phyloP scores from a whole-genome alignment of 1,140 invertebrate genomes.

The Bradynema listronoti region DNA sequence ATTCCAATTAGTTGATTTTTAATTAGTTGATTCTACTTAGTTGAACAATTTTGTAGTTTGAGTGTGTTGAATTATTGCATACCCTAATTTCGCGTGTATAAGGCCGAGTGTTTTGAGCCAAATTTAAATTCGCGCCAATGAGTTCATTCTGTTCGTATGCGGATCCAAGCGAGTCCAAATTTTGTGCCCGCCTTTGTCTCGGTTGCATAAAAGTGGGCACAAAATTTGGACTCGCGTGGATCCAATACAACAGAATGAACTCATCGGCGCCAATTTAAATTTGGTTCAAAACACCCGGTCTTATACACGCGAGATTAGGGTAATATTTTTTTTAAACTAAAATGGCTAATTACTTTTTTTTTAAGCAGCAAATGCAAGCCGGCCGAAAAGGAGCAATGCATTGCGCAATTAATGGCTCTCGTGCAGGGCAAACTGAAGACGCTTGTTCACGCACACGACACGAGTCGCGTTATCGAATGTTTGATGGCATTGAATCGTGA shows the following conservation, averaged over 20 bases:
- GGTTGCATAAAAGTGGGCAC: too few relatives aligned
- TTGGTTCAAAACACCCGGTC: too few relatives aligned
- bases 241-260: too few relatives aligned
- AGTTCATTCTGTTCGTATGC: too few relatives aligned
- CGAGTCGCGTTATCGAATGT: constrained; percentile 78
- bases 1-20: background rate
- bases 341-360: background rate
- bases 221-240: too few relatives aligned
- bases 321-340: background rate
- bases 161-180: too few relatives aligned
- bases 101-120: too few relatives aligned
- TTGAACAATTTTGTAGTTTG: background rate
- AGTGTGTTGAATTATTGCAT: background rate
- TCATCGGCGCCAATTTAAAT: too few relatives aligned
- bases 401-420: constrained; percentile 68
- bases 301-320: too few relatives aligned
- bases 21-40: background rate
- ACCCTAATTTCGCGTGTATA: too few relatives aligned
- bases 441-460: constrained; percentile 76
- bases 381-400: constrained; percentile 66
- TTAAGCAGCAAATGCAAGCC: constrained; percentile 57
- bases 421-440: constrained; percentile 68
- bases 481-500: constrained; percentile 64
- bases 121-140: too few relatives aligned
- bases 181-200: too few relatives aligned